Evolutionary conservation across 1,140 invertebrate genomes (phyloP).

Genomic region (Agraylea sexmaculata): DNA sequence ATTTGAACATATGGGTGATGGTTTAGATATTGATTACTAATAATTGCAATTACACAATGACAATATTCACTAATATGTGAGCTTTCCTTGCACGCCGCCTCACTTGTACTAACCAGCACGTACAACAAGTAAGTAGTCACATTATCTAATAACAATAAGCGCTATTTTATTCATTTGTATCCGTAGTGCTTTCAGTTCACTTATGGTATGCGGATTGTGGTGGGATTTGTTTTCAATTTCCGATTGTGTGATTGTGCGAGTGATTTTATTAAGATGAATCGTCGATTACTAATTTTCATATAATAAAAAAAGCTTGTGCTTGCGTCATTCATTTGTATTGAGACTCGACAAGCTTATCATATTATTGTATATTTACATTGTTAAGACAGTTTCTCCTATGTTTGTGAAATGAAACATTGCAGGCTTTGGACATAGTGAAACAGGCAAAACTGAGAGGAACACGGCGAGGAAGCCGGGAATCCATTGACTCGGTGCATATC

Average conservation of each 20-base stretch:
- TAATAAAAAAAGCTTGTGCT: too few species aligned
- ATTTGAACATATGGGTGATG: too few species aligned
- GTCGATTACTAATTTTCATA: background rate
- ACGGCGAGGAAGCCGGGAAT: constrained; percentile 26
- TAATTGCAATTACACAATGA: too few species aligned
- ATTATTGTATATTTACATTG: background rate
- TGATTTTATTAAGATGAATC: constrained; percentile 11
- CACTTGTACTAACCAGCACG: constrained; percentile 38
- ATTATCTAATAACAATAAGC: background rate
- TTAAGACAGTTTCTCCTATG: background rate
- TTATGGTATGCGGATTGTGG: constrained; percentile 5
- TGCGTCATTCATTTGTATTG: too few species aligned
- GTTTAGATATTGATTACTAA: too few species aligned
- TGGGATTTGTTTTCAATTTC: constrained; percentile 5
- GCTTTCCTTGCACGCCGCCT: constrained; percentile 40
- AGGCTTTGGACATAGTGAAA: constrained; percentile 83
- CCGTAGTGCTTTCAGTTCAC: too few species aligned
- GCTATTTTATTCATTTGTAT: too few species aligned
- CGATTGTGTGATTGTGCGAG: constrained; percentile 1
- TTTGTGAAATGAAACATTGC: constrained; percentile 13
- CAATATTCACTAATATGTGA: constrained; percentile 18
- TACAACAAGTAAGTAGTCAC: constrained; percentile 46
- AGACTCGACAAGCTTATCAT: background rate
- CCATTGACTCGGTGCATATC: constrained; percentile 25
- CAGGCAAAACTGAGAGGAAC: constrained; percentile 59